Percentiles rank a stretch among this genome's conserved stretches.
These are phyloP conservation scores for Scophthalmus maximus DNA, from an alignment of 2,113 vertebrate genomes.

Conservation along the genomic window DNA sequence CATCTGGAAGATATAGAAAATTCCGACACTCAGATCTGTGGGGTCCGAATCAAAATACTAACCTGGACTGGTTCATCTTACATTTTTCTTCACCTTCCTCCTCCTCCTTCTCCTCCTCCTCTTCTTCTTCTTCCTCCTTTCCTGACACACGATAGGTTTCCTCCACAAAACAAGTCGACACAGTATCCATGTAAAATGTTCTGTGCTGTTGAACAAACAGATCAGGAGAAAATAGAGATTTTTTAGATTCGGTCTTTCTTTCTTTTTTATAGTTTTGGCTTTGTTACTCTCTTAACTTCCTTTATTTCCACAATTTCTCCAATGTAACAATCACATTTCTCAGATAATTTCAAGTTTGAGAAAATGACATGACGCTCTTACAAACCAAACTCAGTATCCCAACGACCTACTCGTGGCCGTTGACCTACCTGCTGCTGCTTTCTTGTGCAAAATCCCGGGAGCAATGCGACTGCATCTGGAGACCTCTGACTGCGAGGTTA, in stretches of 20 bases:
- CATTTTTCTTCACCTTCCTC: slow-evolving; percentile 11
- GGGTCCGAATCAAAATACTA: background rate
- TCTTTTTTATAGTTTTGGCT: no score
- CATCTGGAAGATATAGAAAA: slow-evolving; percentile 31
- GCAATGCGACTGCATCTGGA: slow-evolving; percentile 47
- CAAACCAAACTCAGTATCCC: background rate
- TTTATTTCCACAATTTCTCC: no score
- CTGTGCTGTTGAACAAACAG: slow-evolving; percentile 1
- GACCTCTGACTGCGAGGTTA: slow-evolving; percentile 52
- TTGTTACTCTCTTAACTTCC: no score
- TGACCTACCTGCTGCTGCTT: slow-evolving; percentile 30
- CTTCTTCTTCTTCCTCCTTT: slow-evolving; percentile 2
- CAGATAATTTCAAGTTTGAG: background rate
- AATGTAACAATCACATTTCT: no score
- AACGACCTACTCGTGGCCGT: background rate
- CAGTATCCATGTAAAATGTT: slow-evolving; percentile 50
- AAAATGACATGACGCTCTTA: background rate
- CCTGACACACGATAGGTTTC: background rate
- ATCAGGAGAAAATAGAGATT: background rate
- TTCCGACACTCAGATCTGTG: background rate
- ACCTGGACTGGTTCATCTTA: background rate
- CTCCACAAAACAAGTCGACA: slow-evolving; percentile 7
- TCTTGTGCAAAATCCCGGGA: slow-evolving; percentile 16
- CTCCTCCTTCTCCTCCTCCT: background rate
- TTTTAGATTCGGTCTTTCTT: no score